These are phyloP conservation scores for Drosophila nigromelanica DNA, from an alignment of 1,140 invertebrate species.

Conservation along the genomic window DNA sequence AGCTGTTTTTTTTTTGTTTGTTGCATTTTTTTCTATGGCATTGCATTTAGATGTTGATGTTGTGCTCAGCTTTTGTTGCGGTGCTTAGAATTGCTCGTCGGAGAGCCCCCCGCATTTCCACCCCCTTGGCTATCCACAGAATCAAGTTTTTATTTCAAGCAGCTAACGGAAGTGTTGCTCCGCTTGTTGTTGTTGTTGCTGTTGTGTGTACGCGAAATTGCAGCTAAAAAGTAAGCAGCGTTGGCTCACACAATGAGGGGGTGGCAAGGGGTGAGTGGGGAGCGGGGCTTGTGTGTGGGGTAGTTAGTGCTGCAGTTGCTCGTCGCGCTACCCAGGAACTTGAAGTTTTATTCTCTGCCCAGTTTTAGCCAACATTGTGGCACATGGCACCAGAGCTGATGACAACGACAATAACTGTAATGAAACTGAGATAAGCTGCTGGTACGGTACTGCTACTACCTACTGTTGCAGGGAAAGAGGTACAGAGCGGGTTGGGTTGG, in stretches of 20 bases:
- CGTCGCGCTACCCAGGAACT: constrained; percentile 15
- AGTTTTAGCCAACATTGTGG: constrained; percentile 75
- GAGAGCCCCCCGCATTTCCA: background rate
- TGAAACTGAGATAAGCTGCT: constrained; percentile 73
- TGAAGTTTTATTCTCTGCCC: constrained; percentile 60
- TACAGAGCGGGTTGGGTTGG: background rate
- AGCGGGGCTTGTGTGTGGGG: constrained; percentile 31
- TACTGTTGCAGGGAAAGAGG: background rate
- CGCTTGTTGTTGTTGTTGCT: constrained; percentile 14
- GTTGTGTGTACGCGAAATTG: constrained; percentile 42
- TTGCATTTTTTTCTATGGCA: constrained; percentile 56
- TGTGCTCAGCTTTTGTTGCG: constrained; percentile 70
- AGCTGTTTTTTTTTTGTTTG: constrained; percentile 26
- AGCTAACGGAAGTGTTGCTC: constrained; percentile 70
- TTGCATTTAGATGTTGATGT: constrained; percentile 73
- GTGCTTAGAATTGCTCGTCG: constrained; percentile 61
- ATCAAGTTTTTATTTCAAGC: constrained; percentile 78
- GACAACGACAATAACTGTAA: constrained; percentile 78
- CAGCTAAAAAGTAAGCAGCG: constrained; percentile 42
- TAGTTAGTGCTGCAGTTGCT: background rate
- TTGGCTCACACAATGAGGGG: background rate
- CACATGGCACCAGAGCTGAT: constrained; percentile 64
- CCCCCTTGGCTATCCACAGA: constrained; percentile 35
- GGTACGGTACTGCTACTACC: constrained; percentile 12
- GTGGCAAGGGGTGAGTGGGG: background rate